Base-by-base conservation (phyloP, 1,140 invertebrate species). In the Brachystomella parvula region DNA sequence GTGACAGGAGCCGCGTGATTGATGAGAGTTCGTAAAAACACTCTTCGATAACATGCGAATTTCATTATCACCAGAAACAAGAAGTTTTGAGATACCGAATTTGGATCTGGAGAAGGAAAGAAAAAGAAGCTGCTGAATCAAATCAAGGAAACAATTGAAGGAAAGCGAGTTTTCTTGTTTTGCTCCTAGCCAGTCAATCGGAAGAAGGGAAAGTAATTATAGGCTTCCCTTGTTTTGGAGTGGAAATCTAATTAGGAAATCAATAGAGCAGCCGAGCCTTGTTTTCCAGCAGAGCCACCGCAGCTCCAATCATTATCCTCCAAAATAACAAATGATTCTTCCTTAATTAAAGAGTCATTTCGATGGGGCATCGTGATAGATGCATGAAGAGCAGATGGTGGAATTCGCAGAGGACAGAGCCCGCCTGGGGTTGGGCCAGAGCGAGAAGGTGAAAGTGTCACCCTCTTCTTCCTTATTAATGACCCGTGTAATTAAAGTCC, bases 31-130 rank as follows among this genome's bases (percentile, higher is more conserved):
- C 63, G 65, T n/a, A n/a, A n/a, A n/a, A n/a, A n/a, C n/a, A n/a
- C n/a, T n/a, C n/a, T n/a, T 62, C 64, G 67, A 69, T 69, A 69
- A 69, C 63, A 65, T 65, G 67, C 67, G 67, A 69, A 69, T 69
- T n/a, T n/a, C n/a, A n/a, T 39, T 19, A 39, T 39, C 35, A 6
- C 35, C 6, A 9, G 35, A 19, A 39, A 39, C 6, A 6, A 9
- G 35, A 19, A 39, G 6, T 6, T 6, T 9, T 9, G 19, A 6
- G 6, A 19, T 6, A 21, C 6, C 9, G 49, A 56, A 28, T 12
- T 24, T 21, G 49, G 49, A 56, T 56, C n/a, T 9, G 19, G 21
- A 56, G 21, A 9, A 12, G 49, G 49, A 56, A 28, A 9, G 9
- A 21, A 21, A 56, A 28, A 56, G 35, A 39, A 39, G 6, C 35